Evolutionary conservation across 2,797 vertebrate genomes (phyloP), one percentile per base, ranked within the genome.

Genomic region (Emys orbicularis): DNA sequence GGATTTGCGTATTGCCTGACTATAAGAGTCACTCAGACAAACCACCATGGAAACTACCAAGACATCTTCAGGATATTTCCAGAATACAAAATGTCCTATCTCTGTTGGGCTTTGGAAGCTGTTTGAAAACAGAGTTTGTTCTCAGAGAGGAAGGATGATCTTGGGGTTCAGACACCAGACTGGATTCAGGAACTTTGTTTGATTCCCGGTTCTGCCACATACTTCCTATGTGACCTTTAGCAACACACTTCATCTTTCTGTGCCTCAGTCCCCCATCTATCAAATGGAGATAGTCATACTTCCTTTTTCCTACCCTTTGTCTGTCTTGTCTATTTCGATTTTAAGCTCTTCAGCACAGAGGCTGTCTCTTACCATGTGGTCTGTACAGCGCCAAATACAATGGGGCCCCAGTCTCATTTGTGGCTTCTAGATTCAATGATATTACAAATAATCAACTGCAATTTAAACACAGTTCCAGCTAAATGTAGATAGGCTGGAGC

Each of bases 31-130:
- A 88, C 86, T 96, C 68, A 50, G 52, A 91, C 47, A 92, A 90
- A 81, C 92, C 83, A 76, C 52, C 91, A 53, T 65, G 82, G 91
- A 95, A 96, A 93, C 0, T 2, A 83, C 89, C 83, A 79, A 95
- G 90, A 81, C 85, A 83, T 34, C 53, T 95, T 84, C 53, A 53
- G 56, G 0, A 0, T 84, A 56, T 44, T 92, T 92, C 57, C 84
- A 93, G 95, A 96, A 96, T 91, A 81, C 44, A 85, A 93, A 86
- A 96, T 95, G 49, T 61, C 87, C 25, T 80, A 25, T 7, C n/a
- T 77, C 21, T n/a, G 31, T 9, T 37, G 57, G 16, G 29, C 37
- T 79, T 29, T 18, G 31, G 21, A 84, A 25, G 0, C 1, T 83
- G 79, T 54, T 77, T 87, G 72, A 29, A 81, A 41, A 23, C 27